These are phyloP conservation scores for Xestia c-nigrum DNA, from an alignment of 2,888 invertebrate species.

Conservation along the genomic window DNA sequence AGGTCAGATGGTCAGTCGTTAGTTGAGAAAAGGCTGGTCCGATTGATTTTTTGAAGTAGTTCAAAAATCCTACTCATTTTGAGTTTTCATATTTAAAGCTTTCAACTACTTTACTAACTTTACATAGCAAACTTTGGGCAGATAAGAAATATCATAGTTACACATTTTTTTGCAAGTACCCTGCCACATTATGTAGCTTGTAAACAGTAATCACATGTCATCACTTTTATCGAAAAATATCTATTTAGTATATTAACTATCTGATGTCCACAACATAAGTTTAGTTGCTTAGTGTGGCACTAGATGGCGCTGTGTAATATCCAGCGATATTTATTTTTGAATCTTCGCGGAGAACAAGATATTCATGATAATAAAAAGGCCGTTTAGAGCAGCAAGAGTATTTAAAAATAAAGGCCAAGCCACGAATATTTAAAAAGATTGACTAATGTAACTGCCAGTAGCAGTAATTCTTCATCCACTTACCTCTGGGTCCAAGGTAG, in stretches of 20 bases:
- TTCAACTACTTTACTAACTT: not conserved
- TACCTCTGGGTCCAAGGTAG: conserved; percentile 95
- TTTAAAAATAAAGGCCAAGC: not conserved
- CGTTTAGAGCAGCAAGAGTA: not conserved
- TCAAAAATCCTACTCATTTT: not conserved
- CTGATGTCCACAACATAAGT: no score
- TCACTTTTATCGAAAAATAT: no score
- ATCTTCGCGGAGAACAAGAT: not conserved
- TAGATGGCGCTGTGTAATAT: no score
- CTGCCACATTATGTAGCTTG: not conserved
- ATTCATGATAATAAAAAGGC: not conserved
- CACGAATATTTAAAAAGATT: not conserved
- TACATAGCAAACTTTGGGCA: not conserved
- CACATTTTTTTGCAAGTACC: no score
- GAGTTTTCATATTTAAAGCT: not conserved
- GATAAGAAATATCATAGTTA: not conserved
- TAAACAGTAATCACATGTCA: no score
- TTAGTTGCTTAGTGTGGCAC: no score
- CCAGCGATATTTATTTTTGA: no score
- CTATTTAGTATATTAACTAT: no score
- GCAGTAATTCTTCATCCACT: not conserved
- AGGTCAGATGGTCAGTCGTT: no score
- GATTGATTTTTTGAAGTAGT: no score
- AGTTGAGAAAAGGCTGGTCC: no score
- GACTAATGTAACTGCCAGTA: not conserved